phyloP scores from a whole-genome alignment of 2,113 vertebrate genomes.

The Vicugna pacos region DNA sequence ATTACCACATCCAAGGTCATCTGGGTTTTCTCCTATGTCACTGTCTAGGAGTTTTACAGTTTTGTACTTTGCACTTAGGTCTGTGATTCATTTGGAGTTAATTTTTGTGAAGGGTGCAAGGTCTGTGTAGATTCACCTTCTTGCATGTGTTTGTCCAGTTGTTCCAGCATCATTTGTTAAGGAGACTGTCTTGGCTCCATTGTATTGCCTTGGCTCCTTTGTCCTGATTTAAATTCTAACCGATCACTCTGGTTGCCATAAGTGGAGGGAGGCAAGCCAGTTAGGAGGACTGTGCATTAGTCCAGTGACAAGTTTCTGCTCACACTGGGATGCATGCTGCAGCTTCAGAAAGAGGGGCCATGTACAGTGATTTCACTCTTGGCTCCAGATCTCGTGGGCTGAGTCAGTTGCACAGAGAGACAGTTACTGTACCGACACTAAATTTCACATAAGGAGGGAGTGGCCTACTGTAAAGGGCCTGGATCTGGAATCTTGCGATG shows the following conservation, averaged over 20 bases:
- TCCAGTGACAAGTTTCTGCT: not conserved
- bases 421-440: not conserved
- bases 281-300: not conserved
- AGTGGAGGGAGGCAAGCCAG: not conserved
- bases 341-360: not conserved
- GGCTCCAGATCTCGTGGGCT: not conserved
- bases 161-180: not conserved
- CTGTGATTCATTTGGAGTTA: not conserved
- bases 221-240: not conserved
- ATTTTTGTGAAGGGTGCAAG: not conserved
- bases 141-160: not conserved
- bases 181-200: not conserved
- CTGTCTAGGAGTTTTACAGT: not conserved
- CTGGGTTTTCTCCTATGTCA: not conserved
- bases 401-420: not conserved
- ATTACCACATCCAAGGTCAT: not conserved
- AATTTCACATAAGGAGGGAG: not conserved
- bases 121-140: not conserved
- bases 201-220: not conserved
- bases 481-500: not conserved
- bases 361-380: not conserved
- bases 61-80: not conserved
- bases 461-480: accelerated
- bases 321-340: not conserved
- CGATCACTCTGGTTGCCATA: not conserved